phyloP scores from a whole-genome alignment of 2,797 vertebrate species.

The Arctocebus calabarensis region DNA sequence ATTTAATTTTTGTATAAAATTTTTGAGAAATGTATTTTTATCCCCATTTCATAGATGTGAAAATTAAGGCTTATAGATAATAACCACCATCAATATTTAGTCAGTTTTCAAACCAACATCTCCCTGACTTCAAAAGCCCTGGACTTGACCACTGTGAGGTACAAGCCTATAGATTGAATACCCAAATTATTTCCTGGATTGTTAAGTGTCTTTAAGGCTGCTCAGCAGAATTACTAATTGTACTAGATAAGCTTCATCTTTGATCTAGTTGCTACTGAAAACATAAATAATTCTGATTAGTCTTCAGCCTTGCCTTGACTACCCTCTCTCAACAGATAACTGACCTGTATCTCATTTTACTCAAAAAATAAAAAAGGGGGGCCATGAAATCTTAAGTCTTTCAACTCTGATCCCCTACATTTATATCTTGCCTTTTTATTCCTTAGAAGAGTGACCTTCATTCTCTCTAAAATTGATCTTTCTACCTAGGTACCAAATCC shows the following conservation, averaged over 20 bases:
- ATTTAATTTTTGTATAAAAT: neutral
- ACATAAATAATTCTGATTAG: neutral
- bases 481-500: neutral
- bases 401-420: neutral
- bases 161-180: neutral
- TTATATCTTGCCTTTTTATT: neutral
- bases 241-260: neutral
- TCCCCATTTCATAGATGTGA: neutral
- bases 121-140: neutral
- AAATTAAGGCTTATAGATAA: neutral
- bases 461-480: neutral
- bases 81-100: neutral
- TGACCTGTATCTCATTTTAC: neutral
- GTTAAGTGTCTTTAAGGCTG: neutral
- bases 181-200: neutral
- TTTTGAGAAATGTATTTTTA: neutral
- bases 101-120: neutral
- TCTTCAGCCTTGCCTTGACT: neutral
- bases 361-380: neutral
- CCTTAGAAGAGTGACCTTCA: neutral
- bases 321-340: neutral
- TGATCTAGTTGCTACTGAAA: neutral
- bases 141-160: fast-evolving
- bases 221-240: neutral
- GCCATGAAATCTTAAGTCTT: neutral